A percentile compares a stretch with the other conserved stretches of the same genome.
Conservation (phyloP, 2,113 vertebrate genomes). For the Hemichromis elongatus region DNA sequence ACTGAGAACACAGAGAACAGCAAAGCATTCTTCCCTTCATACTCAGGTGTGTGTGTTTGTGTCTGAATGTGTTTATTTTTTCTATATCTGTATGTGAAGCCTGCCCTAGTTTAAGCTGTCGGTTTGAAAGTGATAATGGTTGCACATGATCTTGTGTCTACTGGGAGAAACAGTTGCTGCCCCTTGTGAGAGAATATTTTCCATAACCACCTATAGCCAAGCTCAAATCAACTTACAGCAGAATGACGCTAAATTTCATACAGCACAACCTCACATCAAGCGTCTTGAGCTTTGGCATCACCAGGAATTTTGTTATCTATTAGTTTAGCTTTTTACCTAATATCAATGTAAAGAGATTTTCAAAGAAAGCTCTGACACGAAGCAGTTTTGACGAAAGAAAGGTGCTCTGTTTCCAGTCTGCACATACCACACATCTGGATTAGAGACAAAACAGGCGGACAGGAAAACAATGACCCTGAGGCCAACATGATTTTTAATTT, state of each 20-base stretch:
- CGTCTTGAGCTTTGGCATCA: background rate
- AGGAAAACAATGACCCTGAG: background rate
- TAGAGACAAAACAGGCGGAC: background rate
- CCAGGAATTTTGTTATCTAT: background rate
- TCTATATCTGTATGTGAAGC: background rate
- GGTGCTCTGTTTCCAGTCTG: background rate
- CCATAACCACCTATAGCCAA: background rate
- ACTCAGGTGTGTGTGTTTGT: background rate
- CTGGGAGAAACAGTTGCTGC: background rate
- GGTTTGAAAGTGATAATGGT: constrained; percentile 32
- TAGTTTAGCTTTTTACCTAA: background rate
- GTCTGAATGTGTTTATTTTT: background rate
- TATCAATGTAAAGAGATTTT: background rate
- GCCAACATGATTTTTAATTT: background rate
- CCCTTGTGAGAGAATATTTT: constrained; percentile 1
- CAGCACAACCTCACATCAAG: background rate
- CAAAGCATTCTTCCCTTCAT: background rate
- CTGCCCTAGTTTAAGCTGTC: constrained; percentile 25
- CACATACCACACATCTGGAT: background rate
- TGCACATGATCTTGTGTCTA: constrained; percentile 9
- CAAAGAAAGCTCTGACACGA: background rate
- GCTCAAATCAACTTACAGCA: background rate
- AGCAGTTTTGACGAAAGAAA: background rate
- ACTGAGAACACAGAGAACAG: background rate
- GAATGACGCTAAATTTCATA: background rate